Evolutionary conservation across 2,888 invertebrate genomes (phyloP), one percentile per base, ranked within the genome.

Genomic region (Macrophya alboannulata): DNA sequence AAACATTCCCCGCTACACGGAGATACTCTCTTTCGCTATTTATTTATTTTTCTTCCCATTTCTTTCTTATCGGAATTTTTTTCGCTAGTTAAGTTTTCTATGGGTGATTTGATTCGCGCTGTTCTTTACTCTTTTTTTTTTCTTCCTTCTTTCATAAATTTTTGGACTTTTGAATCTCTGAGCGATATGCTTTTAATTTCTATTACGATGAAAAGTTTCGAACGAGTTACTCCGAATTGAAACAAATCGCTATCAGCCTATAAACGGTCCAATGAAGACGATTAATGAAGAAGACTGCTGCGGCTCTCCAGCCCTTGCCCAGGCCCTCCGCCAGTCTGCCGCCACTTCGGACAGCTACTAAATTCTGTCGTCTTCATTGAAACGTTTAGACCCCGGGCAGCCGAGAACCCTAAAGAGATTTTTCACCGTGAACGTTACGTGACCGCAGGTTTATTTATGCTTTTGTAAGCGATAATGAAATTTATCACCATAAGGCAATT

Each of bases 1-100:
- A 85, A 76, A 65, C 77, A 79, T 87, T 87, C 84, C 85, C 83
- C 83, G 83, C 84, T 76, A 79, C 74, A 85, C 76, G 84, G 15
- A 51, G 40, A 74, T 37, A 51, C 76, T 84, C 68, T 40, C 62
- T 84, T 83, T 77, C 37, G 48, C 76, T 68, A 25, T 48, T 85
- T 45, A 45, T 37, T 17, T 62, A 3, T 45, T 25, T 72, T 76
- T 76, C 25, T 21, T 45, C 65, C 31, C 65, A 55, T 15, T 37
- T 55, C 37, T 51, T 37, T 17, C n/a, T 72, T 43, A 72, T 72
- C 72, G 45, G 12, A n/a, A 1, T 15, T 10, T 25, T 37, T 1
- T 15, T 17, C 15, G 65, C 31, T 5, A 6, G 12, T 21, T 12
- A 12, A 31, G 25, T 62, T 31, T 62, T 25, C 25, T 62, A 21